These are phyloP conservation scores for Aradus depressus DNA, from an alignment of 2,888 invertebrate genomes.

Conservation along the genomic window DNA sequence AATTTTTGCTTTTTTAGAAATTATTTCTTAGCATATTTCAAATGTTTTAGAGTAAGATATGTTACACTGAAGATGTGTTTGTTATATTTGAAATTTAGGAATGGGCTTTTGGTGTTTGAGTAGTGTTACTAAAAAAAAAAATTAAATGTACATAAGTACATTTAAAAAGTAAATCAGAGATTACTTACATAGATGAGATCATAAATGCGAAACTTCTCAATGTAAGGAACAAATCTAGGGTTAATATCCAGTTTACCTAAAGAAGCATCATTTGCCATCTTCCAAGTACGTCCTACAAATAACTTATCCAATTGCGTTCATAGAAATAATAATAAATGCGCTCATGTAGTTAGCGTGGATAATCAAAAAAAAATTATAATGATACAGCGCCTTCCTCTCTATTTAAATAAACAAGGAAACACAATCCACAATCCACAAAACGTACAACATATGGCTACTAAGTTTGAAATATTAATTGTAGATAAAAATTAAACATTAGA, in stretches of 20 bases:
- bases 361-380: no score
- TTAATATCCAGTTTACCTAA: constrained; percentile 30
- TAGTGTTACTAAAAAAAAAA: constrained; percentile 5
- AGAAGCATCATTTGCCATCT: constrained; percentile 25
- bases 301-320: background rate
- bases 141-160: constrained; percentile 8
- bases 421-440: no score
- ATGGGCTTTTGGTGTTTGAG: background rate
- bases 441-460: no score
- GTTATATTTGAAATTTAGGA: background rate
- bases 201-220: constrained; percentile 53
- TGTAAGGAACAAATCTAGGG: constrained; percentile 47
- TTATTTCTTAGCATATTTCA: no score
- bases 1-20: no score
- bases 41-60: no score
- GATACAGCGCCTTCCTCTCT: no score
- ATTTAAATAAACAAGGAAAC: no score
- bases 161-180: background rate
- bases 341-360: no score
- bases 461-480: no score
- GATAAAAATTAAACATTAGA: constrained; percentile 11
- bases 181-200: constrained; percentile 48
- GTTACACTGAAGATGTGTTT: no score
- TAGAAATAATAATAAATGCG: no score
- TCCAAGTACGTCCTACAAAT: background rate